Base-by-base conservation (phyloP, 1,140 invertebrate genomes). In the Philopotamus ludificatus region DNA sequence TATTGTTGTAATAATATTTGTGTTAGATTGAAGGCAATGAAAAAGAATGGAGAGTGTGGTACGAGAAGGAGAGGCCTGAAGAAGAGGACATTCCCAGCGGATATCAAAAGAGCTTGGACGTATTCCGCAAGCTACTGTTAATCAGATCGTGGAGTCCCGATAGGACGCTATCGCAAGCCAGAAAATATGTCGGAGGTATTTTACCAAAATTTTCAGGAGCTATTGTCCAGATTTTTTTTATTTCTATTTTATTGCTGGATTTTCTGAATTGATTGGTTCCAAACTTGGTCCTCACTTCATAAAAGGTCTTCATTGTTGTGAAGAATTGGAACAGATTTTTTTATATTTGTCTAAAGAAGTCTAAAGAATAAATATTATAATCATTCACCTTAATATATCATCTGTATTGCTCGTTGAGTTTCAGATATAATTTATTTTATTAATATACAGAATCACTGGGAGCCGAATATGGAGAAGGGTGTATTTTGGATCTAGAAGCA, bases 141-240 rank as follows among this genome's bases (percentile, higher is more conserved):
- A 92, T 98, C 53, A 82, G 96, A 51, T 94, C 91, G 0, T 98
- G 94, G 94, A 96, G 94, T 79, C 95, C 95, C 0, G 95, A 98
- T 75, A 81, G 95, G 70, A 97, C 94, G 2, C 82, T 98, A n/a
- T 93, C 93, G 0, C 93, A 95, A 79, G 92, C 94, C 0, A 89
- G 89, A 72, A 92, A 89, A 70, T 98, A 97, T 73, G 91, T 97
- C 23, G 86, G 89, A 65, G 87, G 89, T 89, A 76, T 73, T 1
- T 3, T n/a, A n/a, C n/a, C n/a, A n/a, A 8, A 25, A 15, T 15
- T 55, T 9, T 10, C n/a, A 9, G n/a, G n/a, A n/a, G n/a, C n/a
- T n/a, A n/a, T n/a, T n/a, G n/a, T n/a, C n/a, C n/a, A n/a, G n/a
- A n/a, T n/a, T n/a, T n/a, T n/a, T n/a, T n/a, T n/a, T n/a, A n/a